These are phyloP conservation scores for Drosophila auraria DNA, from an alignment of 1,140 invertebrate species.

Conservation along the genomic window DNA sequence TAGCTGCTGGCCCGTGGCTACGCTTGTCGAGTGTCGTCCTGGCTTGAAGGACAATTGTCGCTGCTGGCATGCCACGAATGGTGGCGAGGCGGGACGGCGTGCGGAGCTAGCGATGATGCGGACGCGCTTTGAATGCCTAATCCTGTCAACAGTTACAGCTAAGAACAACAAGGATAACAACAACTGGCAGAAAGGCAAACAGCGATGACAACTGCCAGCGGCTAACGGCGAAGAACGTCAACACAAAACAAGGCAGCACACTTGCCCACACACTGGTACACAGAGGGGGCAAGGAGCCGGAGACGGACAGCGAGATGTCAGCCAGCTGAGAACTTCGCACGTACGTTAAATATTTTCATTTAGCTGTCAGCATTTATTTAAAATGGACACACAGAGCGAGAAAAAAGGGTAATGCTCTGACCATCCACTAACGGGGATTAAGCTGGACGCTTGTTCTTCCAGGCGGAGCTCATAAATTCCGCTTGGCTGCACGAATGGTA, in stretches of 20 bases:
- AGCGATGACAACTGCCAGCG: constrained; percentile 51
- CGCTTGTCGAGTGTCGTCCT: constrained; percentile 11
- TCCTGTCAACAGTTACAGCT: constrained; percentile 52
- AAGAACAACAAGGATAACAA: constrained; percentile 35
- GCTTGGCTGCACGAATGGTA: constrained; percentile 34
- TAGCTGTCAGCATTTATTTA: constrained; percentile 78
- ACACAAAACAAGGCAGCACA: constrained; percentile 60
- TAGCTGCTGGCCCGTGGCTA: constrained; percentile 36
- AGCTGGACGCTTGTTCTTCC: constrained; percentile 5
- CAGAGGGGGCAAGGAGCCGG: neutral
- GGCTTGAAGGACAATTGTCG: constrained; percentile 63
- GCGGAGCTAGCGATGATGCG: constrained; percentile 25
- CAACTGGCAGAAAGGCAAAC: constrained; percentile 39
- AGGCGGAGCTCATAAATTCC: constrained; percentile 31
- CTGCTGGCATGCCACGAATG: constrained; percentile 30
- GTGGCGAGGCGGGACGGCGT: no score
- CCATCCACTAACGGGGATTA: constrained; percentile 5
- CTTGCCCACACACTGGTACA: neutral
- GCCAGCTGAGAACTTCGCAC: constrained; percentile 54
- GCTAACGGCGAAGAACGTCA: constrained; percentile 40
- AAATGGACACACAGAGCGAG: constrained; percentile 51
- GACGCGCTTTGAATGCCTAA: constrained; percentile 65
- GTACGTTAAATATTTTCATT: constrained; percentile 81
- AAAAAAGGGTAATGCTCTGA: constrained; percentile 18
- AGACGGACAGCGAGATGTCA: constrained; percentile 46